phyloP scores from a whole-genome alignment of 2,797 vertebrate genomes.

The Gallinago solitaria region DNA sequence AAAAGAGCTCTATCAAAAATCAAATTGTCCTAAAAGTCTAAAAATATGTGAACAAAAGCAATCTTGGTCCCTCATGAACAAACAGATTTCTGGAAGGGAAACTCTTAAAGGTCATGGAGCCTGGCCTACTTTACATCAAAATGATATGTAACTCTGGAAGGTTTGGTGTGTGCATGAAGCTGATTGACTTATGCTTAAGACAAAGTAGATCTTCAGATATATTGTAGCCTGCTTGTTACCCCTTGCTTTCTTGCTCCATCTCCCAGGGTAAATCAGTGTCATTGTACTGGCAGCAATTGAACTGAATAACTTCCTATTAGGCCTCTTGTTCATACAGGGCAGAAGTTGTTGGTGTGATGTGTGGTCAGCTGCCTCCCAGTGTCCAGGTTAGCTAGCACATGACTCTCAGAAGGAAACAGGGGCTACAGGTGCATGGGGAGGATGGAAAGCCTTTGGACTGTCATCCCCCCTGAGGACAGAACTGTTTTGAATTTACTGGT shows the following conservation, averaged over 20 bases:
- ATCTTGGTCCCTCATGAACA: neutral
- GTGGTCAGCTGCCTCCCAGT: neutral
- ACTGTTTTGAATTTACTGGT: neutral
- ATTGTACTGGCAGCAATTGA: neutral
- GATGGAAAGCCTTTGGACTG: neutral
- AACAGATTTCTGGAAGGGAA: neutral
- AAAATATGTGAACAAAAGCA: neutral
- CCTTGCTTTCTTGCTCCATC: neutral
- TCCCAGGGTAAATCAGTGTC: neutral
- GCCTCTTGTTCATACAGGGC: neutral
- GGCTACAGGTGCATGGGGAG: neutral
- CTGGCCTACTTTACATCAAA: neutral
- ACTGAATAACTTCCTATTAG: neutral
- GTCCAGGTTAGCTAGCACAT: accelerated
- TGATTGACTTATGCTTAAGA: neutral
- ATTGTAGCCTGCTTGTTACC: neutral
- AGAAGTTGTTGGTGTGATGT: neutral
- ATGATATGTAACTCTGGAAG: accelerated
- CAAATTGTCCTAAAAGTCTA: neutral
- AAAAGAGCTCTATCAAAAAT: neutral
- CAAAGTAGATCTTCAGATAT: neutral
- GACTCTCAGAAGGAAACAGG: neutral
- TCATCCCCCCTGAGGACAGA: neutral
- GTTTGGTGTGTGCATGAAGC: neutral
- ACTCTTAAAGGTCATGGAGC: neutral